Percentiles rank a stretch among this genome's conserved stretches.
phyloP scores from a whole-genome alignment of 2,888 invertebrate species.

The Pterostichus madidus region DNA sequence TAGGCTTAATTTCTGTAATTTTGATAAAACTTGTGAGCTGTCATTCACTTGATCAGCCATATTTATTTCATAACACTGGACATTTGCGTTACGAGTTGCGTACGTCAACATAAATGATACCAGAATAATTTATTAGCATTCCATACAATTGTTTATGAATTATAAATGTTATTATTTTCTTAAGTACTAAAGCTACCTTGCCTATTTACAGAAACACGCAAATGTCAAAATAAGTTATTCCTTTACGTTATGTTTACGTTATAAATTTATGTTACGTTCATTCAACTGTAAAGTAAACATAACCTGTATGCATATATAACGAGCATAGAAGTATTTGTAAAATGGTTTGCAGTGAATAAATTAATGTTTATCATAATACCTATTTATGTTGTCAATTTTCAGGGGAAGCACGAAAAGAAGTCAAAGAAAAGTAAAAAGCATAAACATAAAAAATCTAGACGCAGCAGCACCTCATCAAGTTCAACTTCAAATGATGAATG shows the following conservation, averaged over 20 bases:
- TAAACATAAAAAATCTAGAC: constrained; percentile 71
- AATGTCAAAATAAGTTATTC: no score
- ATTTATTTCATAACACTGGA: constrained; percentile 67
- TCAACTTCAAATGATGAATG: constrained; percentile 79
- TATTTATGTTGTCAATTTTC: background rate
- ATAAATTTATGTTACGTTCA: constrained; percentile 17
- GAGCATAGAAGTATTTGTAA: background rate
- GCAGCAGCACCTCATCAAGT: constrained; percentile 69
- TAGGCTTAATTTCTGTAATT: constrained; percentile 72
- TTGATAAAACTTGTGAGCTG: constrained; percentile 73
- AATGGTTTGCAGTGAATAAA: background rate
- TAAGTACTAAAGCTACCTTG: no score
- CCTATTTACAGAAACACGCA: no score
- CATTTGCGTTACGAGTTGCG: constrained; percentile 15
- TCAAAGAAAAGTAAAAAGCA: constrained; percentile 76
- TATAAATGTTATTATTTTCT: no score
- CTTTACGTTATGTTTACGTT: background rate
- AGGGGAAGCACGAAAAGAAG: constrained; percentile 71
- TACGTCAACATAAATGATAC: constrained; percentile 35
- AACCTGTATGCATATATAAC: background rate
- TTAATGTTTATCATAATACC: no score
- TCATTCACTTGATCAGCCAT: constrained; percentile 72
- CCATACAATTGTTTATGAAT: no score
- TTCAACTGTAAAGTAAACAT: constrained; percentile 42
- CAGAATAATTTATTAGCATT: no score